Evolutionary conservation across 2,797 vertebrate species (phyloP), one percentile per base, ranked within the genome.

Genomic region (Ctenopoma multispine): DNA sequence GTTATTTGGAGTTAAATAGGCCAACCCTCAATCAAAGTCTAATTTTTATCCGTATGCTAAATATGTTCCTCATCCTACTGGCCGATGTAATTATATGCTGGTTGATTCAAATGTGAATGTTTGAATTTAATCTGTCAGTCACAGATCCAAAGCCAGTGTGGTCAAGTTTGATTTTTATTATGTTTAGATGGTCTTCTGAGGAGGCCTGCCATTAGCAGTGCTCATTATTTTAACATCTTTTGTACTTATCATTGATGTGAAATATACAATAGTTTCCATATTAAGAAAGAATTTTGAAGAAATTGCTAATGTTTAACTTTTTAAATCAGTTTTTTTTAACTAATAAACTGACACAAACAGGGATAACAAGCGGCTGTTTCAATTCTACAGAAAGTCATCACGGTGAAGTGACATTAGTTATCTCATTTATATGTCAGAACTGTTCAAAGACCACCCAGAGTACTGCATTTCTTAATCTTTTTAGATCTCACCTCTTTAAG

Each of bases 391-490:
- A 18, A 7, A 50, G 11, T 23, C 24, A 14, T 75, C 65, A 51
- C 40, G 1, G 5, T 1, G 3, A 40, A 66, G 60, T 54, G 36
- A 29, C 40, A 20, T 73, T 49, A 79, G 59, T 70, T 55, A 53
- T 69, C 63, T 63, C n/a, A 18, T 20, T 17, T 43, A n/a, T 7
- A n/a, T 9, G 48, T 44, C 49, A 34, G 14, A 36, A 0, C 53
- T 2, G 9, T 73, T 71, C 31, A 5, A 50, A 72, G 88, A 79
- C 82, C 85, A 82, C 90, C 86, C 75, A 69, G 29, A 48, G 57
- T 15, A 50, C 31, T 40, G 59, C 61, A 63, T 63, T 49, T 67
- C 61, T 46, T 17, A 6, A 4, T 69, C 12, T 64, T 64, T 74
- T 62, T 43, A 48, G 70, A 72, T 65, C 43, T 34, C 44, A 46